These are phyloP conservation scores for Drosophila ogumai DNA, from an alignment of 1,140 invertebrate species.

Conservation along the genomic window DNA sequence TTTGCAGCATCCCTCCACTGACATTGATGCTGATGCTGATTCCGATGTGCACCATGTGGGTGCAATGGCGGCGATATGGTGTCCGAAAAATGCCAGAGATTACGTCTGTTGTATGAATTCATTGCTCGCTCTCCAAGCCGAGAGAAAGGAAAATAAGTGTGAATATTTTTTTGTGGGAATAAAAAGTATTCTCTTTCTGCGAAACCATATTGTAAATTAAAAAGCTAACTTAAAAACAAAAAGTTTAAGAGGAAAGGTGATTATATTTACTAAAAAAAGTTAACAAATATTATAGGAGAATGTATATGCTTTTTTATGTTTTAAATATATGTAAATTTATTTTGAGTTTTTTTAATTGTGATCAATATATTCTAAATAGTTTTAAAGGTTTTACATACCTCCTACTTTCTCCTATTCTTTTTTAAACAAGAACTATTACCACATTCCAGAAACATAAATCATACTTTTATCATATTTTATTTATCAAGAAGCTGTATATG, in stretches of 20 bases:
- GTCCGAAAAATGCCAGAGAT: constrained; percentile 40
- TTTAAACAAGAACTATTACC: no score
- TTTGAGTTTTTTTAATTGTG: not conserved
- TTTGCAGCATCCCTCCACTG: constrained; percentile 29
- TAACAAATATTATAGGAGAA: not conserved
- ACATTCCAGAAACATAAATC: not conserved
- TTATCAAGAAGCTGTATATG: not conserved
- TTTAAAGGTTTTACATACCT: not conserved
- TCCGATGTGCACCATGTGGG: constrained; percentile 12
- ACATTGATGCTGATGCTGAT: constrained; percentile 35
- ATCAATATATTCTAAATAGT: no score
- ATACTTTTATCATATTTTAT: not conserved
- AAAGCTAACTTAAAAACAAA: not conserved
- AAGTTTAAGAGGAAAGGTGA: not conserved
- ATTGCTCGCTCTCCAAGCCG: constrained; percentile 3
- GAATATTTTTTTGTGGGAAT: not conserved
- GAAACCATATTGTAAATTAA: not conserved
- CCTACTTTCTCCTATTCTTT: not conserved
- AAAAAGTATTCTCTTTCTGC: not conserved
- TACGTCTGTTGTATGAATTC: constrained; percentile 46
- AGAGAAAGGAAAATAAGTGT: not conserved
- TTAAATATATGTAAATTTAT: no score
- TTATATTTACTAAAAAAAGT: no score
- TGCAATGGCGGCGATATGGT: constrained; percentile 21
- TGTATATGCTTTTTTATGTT: not conserved